Conservation (phyloP, 53 echinoderm and acorn worm genomes). For the Hippasteria phrygiana region DNA sequence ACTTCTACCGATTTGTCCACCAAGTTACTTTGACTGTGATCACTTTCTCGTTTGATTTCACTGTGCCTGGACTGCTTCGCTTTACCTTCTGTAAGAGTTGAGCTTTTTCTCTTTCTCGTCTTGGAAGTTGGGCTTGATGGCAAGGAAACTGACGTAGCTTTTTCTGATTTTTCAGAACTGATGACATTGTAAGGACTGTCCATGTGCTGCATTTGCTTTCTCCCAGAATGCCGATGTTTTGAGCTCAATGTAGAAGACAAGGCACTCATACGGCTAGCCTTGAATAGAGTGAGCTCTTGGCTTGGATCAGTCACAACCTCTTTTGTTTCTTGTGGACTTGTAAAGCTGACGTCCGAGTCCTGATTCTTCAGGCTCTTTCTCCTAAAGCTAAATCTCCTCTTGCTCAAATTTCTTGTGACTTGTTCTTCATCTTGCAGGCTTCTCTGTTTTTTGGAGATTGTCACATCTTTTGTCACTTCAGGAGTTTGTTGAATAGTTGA, state of each 20-base stretch:
- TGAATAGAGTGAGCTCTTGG: neutral
- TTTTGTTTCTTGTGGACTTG: neutral
- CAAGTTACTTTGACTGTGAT: neutral
- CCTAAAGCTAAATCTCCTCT: slow-evolving; percentile 15
- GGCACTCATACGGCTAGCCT: neutral
- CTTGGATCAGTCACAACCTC: neutral
- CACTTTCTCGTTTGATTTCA: neutral
- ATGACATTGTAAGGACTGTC: neutral
- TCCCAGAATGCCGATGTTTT: neutral
- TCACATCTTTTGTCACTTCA: neutral
- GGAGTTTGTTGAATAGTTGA: slow-evolving; percentile 4
- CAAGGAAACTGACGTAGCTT: neutral
- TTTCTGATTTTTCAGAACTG: neutral
- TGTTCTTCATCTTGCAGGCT: neutral
- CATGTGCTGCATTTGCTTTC: slow-evolving; percentile 1
- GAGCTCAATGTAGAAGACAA: neutral
- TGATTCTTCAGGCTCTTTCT: neutral
- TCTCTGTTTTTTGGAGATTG: neutral
- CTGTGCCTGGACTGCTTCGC: slow-evolving; percentile 21
- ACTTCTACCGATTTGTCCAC: neutral
- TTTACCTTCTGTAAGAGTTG: slow-evolving; percentile 18
- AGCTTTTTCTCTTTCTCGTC: slow-evolving; percentile 33
- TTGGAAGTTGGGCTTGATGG: slow-evolving; percentile 13
- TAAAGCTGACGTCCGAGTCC: neutral
- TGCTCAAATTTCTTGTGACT: neutral